Evolutionary conservation across 1,140 invertebrate species (phyloP), one percentile per base, ranked within the genome.

Genomic region (Cyphomyrmex costatus): DNA sequence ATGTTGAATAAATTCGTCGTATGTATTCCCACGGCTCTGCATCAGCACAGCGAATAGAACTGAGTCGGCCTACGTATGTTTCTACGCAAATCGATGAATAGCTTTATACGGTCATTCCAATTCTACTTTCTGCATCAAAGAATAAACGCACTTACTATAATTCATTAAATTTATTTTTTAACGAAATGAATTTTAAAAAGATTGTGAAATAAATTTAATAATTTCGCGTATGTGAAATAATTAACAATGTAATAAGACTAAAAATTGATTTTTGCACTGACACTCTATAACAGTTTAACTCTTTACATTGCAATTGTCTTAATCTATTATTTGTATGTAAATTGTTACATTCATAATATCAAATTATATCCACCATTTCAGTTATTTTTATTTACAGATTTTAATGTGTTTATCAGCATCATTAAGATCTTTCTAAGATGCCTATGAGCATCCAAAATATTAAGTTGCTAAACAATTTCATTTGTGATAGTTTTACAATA

Each of bases 1-100:
- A 12, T 68, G 27, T 36, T n/a, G 46, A 53, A 21, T 65, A 53
- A 77, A 63, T 78, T 78, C 60, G 12, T 36, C 16, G 8, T 51
- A 73, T 73, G 68, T 16, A 71, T 51, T 49, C 68, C 42, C 68
- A 71, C 68, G 68, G 16, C 16, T 65, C 30, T 61, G 21, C n/a
- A 66, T 66, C 63, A 24, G n/a, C 33, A 46, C 3, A 16, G 65
- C 68, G 16, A 49, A 24, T 30, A 71, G 14, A 46, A 46, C 24
- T 10, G 21, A 19, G 33, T 42, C 33, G 33, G 30, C 21, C 46
- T 49, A 49, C 27, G 36, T 42, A 42, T 42, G 12, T 42, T 77
- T 77, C 33, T 24, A 77, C 14, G 56, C 33, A 42, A 56, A 77
- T 42, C 56, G 30, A 77, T 77, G 21, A 61, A 36, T 24, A 61